Evolutionary conservation across 2,113 vertebrate genomes (phyloP), one percentile per base, ranked within the genome.

Genomic region (Maccullochella peelii): DNA sequence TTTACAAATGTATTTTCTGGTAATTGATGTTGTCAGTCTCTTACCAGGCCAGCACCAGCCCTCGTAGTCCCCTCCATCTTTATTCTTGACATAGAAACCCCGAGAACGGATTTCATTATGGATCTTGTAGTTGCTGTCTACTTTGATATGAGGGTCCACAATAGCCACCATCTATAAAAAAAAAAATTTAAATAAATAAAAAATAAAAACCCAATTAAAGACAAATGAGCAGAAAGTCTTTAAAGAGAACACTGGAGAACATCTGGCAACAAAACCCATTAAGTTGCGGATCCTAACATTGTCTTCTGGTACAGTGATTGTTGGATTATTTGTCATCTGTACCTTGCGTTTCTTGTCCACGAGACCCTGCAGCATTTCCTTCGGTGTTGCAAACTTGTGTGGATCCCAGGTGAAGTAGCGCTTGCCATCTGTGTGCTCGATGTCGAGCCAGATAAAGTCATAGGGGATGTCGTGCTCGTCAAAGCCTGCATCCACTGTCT

Each of bases 371-470:
- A 97, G 95, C 97, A 99, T 97, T 40, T 93, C 88, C 9, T 92
- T 95, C 0, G 97, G 97, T 1, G 90, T 92, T 0, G 96, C 94
- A 86, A 99, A 99, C 49, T 97, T 97, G 81, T 95, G 94, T 4
- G 97, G 94, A 62, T 99, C 98, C 98, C 98, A 99, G 36, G 98
- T 99, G 90, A 99, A 99, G 86, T 99, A 99, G 52, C 98, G 97
- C 66, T 99, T 99, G 59, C 98, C 98, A 16, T 99, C 97, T 0
- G 97, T 95, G 84, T 99, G 98, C 67, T 99, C 98, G 0, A 99
- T 99, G 91, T 99, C 98, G 7, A 99, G 94, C 98, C 98, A 99
- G 73, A 99, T 96, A 14, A 97, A 96, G 57, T 99, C 98, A 5
- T 96, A 98, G 1, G 97, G 98, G 73, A 99, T 92, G 85, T 97